Conservation (phyloP, 2,888 invertebrate species). For the Ptilodon capucinus region DNA sequence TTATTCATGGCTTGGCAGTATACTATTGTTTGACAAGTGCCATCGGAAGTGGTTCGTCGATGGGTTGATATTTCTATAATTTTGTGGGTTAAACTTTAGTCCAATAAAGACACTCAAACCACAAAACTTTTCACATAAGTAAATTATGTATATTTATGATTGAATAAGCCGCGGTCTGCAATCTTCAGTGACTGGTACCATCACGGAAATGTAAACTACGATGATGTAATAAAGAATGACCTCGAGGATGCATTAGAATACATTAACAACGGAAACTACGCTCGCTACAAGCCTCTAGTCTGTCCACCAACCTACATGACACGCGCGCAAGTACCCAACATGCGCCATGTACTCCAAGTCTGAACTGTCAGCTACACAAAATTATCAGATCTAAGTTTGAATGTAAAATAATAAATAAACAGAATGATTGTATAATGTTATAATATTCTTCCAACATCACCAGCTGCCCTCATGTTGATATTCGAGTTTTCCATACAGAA, state of each 20-base stretch:
- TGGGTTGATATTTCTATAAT: no score
- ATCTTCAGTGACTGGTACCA: background rate
- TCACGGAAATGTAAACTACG: background rate
- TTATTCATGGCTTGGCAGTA: no score
- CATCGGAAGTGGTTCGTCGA: no score
- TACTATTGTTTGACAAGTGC: no score
- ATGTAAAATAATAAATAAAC: slow-evolving; percentile 54
- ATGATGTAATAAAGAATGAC: slow-evolving; percentile 6
- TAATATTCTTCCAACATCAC: slow-evolving; percentile 33
- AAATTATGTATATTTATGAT: background rate
- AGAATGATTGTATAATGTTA: slow-evolving; percentile 34
- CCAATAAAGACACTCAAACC: no score
- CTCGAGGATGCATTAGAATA: slow-evolving; percentile 26
- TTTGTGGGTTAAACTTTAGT: no score
- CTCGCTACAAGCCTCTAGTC: slow-evolving; percentile 32
- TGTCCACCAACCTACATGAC: slow-evolving; percentile 6
- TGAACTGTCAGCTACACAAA: slow-evolving; percentile 53
- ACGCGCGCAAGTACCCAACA: slow-evolving; percentile 14
- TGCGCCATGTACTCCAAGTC: slow-evolving; percentile 19
- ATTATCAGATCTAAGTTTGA: slow-evolving; percentile 67
- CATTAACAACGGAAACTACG: slow-evolving; percentile 28
- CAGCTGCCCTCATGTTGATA: slow-evolving; percentile 73
- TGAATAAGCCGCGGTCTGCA: background rate
- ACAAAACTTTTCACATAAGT: no score
- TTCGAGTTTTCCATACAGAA: slow-evolving; percentile 78